Conservation (phyloP, 2,113 vertebrate genomes). For the Delphinapterus leucas region DNA sequence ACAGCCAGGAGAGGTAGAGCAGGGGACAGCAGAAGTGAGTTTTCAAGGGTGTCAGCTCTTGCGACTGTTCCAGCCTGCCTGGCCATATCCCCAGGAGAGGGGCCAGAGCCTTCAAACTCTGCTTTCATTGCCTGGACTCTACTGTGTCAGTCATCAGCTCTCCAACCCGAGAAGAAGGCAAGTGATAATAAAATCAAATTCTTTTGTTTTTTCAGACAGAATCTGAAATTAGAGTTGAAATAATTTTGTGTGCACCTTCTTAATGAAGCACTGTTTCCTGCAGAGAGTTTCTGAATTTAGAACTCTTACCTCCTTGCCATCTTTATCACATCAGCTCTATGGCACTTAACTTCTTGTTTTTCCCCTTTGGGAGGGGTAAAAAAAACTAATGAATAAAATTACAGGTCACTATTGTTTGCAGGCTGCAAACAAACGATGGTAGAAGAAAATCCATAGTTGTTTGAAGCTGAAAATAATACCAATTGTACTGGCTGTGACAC, state of each 20-base stretch:
- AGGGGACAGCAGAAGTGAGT: not conserved
- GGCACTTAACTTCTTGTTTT: not conserved
- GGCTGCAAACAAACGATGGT: constrained; percentile 33
- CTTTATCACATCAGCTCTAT: not conserved
- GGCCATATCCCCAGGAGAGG: not conserved
- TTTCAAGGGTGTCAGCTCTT: not conserved
- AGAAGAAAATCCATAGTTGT: constrained; percentile 22
- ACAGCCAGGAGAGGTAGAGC: not conserved
- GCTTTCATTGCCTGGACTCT: not conserved
- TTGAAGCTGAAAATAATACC: constrained; percentile 47
- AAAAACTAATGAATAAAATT: constrained; percentile 56
- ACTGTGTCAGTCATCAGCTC: not conserved
- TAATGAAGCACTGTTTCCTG: not conserved
- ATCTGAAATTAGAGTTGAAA: constrained; percentile 36
- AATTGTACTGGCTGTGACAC: not conserved
- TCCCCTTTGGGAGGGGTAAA: not conserved
- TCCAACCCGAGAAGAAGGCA: not conserved
- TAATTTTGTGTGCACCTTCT: not conserved
- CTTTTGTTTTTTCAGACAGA: not conserved
- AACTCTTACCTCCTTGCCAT: not conserved
- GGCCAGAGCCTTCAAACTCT: not conserved
- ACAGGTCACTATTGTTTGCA: constrained; percentile 26
- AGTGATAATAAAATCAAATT: not conserved
- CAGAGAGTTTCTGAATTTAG: constrained; percentile 7
- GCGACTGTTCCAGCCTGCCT: not conserved